Evolutionary conservation across 2,113 vertebrate genomes (phyloP).

Genomic region (Ailuropoda melanoleuca): DNA sequence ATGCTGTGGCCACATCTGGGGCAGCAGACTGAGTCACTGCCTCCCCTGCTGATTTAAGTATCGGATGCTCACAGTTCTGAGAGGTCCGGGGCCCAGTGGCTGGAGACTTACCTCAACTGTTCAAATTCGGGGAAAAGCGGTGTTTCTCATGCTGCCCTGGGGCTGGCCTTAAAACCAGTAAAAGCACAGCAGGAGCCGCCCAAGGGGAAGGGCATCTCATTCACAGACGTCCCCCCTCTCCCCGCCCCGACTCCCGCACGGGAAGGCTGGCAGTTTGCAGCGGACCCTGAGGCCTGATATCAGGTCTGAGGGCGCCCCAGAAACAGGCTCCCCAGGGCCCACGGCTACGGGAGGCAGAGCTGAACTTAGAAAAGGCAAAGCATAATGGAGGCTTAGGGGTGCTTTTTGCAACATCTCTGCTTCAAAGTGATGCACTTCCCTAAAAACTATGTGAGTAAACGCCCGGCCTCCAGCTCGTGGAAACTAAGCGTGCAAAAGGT

Average conservation of each 20-base stretch:
- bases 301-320: accelerated
- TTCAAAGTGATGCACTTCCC: background rate
- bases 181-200: background rate
- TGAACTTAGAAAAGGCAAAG: background rate
- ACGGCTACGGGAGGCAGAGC: background rate
- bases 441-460: background rate
- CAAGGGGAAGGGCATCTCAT: background rate
- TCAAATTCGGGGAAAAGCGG: background rate
- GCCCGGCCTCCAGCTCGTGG: background rate
- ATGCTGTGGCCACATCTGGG: no score
- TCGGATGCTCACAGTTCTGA: background rate
- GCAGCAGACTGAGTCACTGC: background rate
- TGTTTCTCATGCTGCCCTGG: accelerated
- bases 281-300: background rate
- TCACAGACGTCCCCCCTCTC: no score
- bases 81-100: background rate
- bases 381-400: no score
- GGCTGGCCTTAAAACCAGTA: background rate
- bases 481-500: background rate
- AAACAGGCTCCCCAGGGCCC: accelerated
- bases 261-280: background rate
- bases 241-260: accelerated
- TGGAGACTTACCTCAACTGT: background rate
- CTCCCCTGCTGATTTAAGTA: background rate
- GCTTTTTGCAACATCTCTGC: background rate